phyloP scores from a whole-genome alignment of 23 tunicate genomes.

The Trididemnum nubilum region DNA sequence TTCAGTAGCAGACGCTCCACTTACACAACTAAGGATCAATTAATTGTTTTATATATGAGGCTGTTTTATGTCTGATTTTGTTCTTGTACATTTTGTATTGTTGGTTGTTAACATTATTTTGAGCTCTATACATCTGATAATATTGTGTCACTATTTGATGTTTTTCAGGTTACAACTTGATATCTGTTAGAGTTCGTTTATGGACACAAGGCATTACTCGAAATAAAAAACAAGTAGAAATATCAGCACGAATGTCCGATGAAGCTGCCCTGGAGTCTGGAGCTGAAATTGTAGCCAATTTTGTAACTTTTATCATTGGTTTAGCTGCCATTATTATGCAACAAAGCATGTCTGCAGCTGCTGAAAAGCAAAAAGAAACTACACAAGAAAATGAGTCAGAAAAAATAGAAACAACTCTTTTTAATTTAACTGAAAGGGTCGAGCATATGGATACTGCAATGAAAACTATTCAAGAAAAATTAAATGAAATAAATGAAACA shows the following conservation, averaged over 20 bases:
- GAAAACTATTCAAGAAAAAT: conserved; percentile 43
- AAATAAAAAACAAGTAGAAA: conserved; percentile 84
- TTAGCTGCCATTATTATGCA: conserved; percentile 80
- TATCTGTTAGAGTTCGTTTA: conserved; percentile 69
- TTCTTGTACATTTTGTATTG: no score
- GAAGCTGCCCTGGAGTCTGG: conserved; percentile 96
- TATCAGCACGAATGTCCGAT: conserved; percentile 75
- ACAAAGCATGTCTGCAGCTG: conserved; percentile 67
- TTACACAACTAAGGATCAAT: no score
- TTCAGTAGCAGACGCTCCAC: no score
- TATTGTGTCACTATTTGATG: background rate
- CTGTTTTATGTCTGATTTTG: no score
- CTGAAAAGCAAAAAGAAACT: conserved; percentile 73
- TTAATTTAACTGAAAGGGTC: conserved; percentile 49
- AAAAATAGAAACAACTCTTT: conserved; percentile 33
- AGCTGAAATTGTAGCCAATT: conserved; percentile 89
- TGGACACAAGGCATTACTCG: conserved; percentile 87
- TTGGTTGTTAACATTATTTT: no score
- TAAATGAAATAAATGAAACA: conserved; percentile 62
- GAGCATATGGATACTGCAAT: conserved; percentile 57
- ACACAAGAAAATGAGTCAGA: conserved; percentile 36
- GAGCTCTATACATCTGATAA: no score
- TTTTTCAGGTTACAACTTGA: conserved; percentile 71
- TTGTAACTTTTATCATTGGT: conserved; percentile 63
- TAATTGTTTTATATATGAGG: no score